Evolutionary conservation across 2,888 invertebrate genomes (phyloP).

Genomic region (Acrocera orbiculus): DNA sequence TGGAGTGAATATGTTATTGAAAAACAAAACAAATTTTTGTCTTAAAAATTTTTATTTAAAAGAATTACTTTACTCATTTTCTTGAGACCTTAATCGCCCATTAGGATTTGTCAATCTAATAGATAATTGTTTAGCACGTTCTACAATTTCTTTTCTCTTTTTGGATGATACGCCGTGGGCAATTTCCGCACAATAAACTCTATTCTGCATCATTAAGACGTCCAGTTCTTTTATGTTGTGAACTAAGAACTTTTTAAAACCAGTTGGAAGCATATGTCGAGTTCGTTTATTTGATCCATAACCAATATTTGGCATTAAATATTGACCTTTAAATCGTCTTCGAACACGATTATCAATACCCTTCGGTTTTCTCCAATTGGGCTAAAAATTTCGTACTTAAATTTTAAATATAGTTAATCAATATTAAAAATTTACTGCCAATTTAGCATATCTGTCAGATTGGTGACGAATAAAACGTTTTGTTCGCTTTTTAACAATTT

Average conservation of each 20-base stretch:
- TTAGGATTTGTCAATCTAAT: slow-evolving; percentile 92
- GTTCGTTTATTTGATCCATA: slow-evolving; percentile 92
- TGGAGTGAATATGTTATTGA: too few relatives aligned
- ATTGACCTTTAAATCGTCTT: slow-evolving; percentile 97
- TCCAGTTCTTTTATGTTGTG: slow-evolving; percentile 89
- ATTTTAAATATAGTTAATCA: not conserved
- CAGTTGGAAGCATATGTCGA: slow-evolving; percentile 92
- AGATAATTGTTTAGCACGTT: slow-evolving; percentile 88
- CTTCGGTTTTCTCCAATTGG: slow-evolving; percentile 99
- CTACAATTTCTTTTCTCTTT: slow-evolving; percentile 90
- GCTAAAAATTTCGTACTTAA: slow-evolving; percentile 34
- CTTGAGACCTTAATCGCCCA: slow-evolving; percentile 92
- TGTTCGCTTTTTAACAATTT: slow-evolving; percentile 91
- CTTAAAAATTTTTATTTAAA: too few relatives aligned
- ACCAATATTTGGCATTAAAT: slow-evolving; percentile 98
- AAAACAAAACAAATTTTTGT: too few relatives aligned
- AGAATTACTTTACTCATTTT: slow-evolving; percentile 86
- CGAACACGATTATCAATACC: slow-evolving; percentile 99
- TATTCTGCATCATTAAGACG: slow-evolving; percentile 97
- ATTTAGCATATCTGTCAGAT: slow-evolving; percentile 91
- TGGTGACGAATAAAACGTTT: slow-evolving; percentile 98
- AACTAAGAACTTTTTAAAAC: slow-evolving; percentile 89
- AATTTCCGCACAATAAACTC: slow-evolving; percentile 94
- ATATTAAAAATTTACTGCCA: slow-evolving; percentile 49
- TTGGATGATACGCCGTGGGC: slow-evolving; percentile 96